Evolutionary conservation across 2,797 vertebrate genomes (phyloP).

Genomic region (Alca torda): DNA sequence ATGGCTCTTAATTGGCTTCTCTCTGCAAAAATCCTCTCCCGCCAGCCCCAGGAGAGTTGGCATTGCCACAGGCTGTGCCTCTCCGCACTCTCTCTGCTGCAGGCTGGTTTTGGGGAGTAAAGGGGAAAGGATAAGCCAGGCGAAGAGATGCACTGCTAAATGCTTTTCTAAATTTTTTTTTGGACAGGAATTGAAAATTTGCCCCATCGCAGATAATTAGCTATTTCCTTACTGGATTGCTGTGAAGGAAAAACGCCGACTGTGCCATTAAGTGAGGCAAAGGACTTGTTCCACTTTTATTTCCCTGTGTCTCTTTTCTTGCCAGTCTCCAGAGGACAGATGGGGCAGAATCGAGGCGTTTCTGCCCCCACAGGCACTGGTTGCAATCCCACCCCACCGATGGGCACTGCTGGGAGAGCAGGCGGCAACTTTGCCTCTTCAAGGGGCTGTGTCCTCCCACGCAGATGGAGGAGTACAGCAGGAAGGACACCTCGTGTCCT

Average conservation of each 20-base stretch:
- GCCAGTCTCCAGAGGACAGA: background rate
- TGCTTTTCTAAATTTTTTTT: background rate
- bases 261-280: background rate
- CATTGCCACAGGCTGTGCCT: conserved; percentile 12
- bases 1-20: conserved; percentile 52
- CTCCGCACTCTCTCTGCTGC: background rate
- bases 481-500: background rate
- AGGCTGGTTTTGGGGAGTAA: background rate
- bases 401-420: background rate
- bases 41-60: background rate
- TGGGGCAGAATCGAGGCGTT: background rate
- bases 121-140: background rate
- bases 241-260: conserved; percentile 12
- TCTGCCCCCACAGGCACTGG: background rate
- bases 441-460: background rate
- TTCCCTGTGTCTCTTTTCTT: background rate
- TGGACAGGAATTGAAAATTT: background rate
- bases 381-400: background rate
- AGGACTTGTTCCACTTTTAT: background rate
- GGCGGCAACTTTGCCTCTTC: background rate
- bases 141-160: background rate
- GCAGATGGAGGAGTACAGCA: background rate
- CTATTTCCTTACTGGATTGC: conserved; percentile 8
- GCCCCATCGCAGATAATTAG: background rate
- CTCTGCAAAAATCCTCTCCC: conserved; percentile 22